These are phyloP conservation scores for Daphoenositta chrysoptera DNA, from an alignment of 2,113 vertebrate genomes.

Conservation along the genomic window DNA sequence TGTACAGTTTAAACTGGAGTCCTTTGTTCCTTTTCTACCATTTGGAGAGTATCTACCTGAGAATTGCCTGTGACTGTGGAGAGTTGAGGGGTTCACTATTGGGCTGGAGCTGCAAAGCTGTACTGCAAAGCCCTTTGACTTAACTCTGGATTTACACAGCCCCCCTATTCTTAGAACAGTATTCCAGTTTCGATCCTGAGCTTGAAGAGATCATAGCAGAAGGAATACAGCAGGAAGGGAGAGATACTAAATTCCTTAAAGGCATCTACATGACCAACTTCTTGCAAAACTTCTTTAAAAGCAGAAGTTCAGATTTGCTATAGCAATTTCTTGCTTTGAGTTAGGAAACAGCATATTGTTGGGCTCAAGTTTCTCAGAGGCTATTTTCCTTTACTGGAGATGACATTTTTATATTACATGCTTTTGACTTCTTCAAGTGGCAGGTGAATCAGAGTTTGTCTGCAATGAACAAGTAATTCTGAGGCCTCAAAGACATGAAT, in stretches of 20 bases:
- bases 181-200: background rate
- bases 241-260: background rate
- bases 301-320: background rate
- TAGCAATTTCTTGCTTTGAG: background rate
- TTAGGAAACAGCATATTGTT: background rate
- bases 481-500: background rate
- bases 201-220: background rate
- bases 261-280: background rate
- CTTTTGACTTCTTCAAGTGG: background rate
- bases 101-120: background rate
- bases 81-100: background rate
- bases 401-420: background rate
- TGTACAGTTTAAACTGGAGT: background rate
- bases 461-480: background rate
- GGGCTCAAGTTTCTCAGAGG: background rate
- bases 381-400: background rate
- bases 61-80: background rate
- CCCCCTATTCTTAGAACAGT: background rate
- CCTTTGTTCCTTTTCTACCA: background rate
- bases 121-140: background rate
- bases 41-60: background rate
- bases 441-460: background rate
- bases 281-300: background rate
- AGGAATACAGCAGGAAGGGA: background rate
- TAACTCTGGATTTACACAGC: background rate